Conservation (phyloP, 2,113 vertebrate genomes). For the Australoheros scitulus region DNA sequence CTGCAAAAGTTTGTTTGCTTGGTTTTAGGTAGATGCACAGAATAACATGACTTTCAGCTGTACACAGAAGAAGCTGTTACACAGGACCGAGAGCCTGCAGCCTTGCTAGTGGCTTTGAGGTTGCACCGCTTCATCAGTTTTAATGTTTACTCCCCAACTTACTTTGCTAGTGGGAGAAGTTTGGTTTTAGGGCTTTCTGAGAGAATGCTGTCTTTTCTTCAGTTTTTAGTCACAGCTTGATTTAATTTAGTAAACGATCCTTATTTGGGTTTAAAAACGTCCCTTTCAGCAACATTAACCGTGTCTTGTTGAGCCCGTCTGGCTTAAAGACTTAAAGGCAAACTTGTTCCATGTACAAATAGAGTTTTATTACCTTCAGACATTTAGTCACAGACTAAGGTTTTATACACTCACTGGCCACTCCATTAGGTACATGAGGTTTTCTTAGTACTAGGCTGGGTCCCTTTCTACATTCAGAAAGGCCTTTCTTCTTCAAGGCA, state of each 20-base stretch:
- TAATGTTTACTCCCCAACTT: neutral
- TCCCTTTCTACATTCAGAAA: neutral
- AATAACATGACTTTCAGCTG: neutral
- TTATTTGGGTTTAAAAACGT: neutral
- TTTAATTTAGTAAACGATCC: neutral
- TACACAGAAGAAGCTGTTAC: neutral
- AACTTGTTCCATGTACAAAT: neutral
- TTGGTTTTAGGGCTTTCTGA: neutral
- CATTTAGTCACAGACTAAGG: conserved; percentile 4
- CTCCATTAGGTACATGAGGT: neutral
- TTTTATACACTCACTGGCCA: neutral
- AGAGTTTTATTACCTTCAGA: neutral
- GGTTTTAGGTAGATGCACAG: neutral
- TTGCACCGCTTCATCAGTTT: neutral
- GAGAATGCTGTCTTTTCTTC: neutral
- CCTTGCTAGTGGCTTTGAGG: neutral
- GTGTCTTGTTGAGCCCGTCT: neutral
- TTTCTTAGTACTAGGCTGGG: neutral
- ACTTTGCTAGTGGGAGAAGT: neutral
- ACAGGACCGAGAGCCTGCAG: neutral
- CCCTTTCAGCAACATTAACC: neutral
- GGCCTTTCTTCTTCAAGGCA: neutral
- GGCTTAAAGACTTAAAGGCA: neutral
- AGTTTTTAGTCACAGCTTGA: neutral
- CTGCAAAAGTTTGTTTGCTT: no score